phyloP scores from a whole-genome alignment of 1,140 invertebrate genomes.

The Solenopsis invicta region DNA sequence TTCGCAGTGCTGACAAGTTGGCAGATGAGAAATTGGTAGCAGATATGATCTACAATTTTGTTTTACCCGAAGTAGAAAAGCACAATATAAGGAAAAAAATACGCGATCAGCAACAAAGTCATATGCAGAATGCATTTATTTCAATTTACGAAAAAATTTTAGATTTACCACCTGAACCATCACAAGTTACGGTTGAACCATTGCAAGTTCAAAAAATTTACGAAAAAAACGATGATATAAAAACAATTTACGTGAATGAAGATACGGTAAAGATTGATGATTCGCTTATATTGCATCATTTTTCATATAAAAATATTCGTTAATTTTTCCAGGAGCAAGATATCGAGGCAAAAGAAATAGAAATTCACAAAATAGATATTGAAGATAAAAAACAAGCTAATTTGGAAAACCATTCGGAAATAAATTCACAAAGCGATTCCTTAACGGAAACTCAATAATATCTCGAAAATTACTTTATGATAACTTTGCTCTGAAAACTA shows the following conservation, averaged over 20 bases:
- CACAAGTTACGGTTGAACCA: neutral
- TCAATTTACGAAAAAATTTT: slow-evolving; percentile 73
- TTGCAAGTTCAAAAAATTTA: neutral
- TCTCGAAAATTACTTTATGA: neutral
- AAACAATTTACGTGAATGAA: neutral
- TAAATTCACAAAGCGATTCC: neutral
- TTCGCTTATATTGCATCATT: neutral
- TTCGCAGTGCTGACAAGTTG: slow-evolving; percentile 80
- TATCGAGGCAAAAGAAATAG: neutral
- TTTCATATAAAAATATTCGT: slow-evolving; percentile 29
- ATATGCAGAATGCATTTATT: slow-evolving; percentile 70
- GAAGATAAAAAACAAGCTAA: neutral
- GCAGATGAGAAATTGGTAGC: slow-evolving; percentile 89
- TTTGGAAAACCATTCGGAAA: neutral
- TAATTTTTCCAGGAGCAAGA: slow-evolving; percentile 54
- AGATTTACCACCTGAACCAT: slow-evolving; percentile 48
- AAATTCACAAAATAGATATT: neutral
- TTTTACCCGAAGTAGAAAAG: slow-evolving; percentile 89
- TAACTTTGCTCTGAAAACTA: neutral
- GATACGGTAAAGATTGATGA: neutral
- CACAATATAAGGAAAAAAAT: slow-evolving; percentile 80
- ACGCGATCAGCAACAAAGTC: slow-evolving; percentile 72
- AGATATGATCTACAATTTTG: slow-evolving; percentile 89
- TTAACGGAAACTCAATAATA: neutral
- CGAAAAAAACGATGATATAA: neutral